Conservation (phyloP, 1,140 invertebrate species). For the Plutomurus gul region DNA sequence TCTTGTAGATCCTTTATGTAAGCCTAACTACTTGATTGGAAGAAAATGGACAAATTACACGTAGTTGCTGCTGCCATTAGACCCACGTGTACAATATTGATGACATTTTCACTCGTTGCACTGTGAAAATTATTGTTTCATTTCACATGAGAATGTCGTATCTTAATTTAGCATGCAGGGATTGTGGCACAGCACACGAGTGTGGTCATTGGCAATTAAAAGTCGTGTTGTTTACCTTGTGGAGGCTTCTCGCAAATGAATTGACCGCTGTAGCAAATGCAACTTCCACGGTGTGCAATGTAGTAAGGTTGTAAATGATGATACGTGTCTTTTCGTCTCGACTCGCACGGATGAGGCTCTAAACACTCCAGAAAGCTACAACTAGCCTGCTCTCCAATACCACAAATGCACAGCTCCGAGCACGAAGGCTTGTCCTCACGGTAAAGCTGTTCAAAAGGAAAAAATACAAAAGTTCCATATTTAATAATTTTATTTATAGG, state of each 20-base stretch:
- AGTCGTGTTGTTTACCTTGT: slow-evolving; percentile 64
- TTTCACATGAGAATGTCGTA: too few species aligned
- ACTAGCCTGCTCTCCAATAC: slow-evolving; percentile 73
- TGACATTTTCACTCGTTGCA: too few species aligned
- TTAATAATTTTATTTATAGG: not conserved
- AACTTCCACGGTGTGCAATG: slow-evolving; percentile 82
- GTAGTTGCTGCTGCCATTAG: too few species aligned
- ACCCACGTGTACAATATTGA: too few species aligned
- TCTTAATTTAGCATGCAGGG: not conserved
- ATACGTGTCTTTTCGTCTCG: slow-evolving; percentile 72
- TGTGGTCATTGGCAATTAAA: not conserved
- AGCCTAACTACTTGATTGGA: too few species aligned
- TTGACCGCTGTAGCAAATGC: slow-evolving; percentile 84
- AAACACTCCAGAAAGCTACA: slow-evolving; percentile 82
- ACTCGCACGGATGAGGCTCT: slow-evolving; percentile 75
- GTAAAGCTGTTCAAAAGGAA: too few species aligned
- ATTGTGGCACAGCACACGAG: not conserved
- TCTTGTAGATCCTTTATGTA: too few species aligned
- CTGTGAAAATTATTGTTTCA: too few species aligned
- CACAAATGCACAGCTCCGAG: slow-evolving; percentile 73
- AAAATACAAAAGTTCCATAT: slow-evolving; percentile 53
- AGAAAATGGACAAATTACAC: too few species aligned
- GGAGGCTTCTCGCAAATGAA: slow-evolving; percentile 89
- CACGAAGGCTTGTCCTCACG: slow-evolving; percentile 81
- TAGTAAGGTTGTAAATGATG: slow-evolving; percentile 85